Evolutionary conservation across 1,140 invertebrate genomes (phyloP).

Genomic region (Choristoneura fumiferana): DNA sequence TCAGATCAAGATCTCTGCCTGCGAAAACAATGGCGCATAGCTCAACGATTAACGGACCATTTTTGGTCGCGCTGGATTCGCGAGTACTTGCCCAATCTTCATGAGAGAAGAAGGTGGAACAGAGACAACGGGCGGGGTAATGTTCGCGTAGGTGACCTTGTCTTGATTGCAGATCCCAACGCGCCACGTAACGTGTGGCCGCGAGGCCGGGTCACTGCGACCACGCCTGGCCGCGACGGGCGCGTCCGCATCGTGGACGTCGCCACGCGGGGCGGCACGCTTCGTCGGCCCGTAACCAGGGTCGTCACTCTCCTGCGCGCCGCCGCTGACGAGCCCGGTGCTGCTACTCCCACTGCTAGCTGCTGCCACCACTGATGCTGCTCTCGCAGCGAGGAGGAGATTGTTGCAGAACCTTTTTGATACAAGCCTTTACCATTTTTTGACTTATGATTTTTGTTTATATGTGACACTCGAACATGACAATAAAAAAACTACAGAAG

Average conservation of each 20-base stretch:
- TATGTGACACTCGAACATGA: no score
- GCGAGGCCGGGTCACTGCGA: not conserved
- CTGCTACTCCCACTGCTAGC: not conserved
- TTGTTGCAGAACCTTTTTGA: no score
- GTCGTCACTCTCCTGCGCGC: not conserved
- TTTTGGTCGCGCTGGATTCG: no score
- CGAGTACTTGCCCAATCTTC: no score
- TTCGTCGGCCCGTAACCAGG: conserved; percentile 14
- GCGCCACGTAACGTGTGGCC: not conserved
- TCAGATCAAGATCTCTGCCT: no score
- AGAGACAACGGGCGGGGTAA: not conserved
- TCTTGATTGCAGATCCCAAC: not conserved
- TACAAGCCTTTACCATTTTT: no score
- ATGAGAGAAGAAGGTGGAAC: not conserved
- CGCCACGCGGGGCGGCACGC: conserved; percentile 12
- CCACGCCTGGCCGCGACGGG: conserved; percentile 8
- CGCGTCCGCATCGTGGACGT: conserved; percentile 20
- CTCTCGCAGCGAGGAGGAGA: no score
- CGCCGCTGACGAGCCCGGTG: not conserved
- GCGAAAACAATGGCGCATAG: no score
- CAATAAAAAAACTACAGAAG: no score
- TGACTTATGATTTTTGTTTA: no score
- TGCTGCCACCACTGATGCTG: no score
- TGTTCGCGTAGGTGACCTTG: not conserved
- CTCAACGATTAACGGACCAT: no score